Evolutionary conservation across 2,888 invertebrate genomes (phyloP).

Genomic region (Campopleginae sp.): DNA sequence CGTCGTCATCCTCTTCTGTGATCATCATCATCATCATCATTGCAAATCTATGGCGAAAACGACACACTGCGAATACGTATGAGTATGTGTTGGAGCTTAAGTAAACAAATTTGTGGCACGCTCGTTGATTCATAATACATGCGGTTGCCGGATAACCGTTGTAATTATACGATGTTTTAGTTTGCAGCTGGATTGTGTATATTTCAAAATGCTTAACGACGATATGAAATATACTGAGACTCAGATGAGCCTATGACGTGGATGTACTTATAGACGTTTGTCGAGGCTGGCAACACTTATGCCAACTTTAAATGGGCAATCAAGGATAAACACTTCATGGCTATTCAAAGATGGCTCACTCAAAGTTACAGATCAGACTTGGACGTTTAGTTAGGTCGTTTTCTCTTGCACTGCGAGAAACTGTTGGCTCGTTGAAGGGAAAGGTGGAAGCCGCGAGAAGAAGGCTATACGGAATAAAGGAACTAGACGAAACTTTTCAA

Average conservation of each 20-base stretch:
- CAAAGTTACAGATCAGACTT: constrained; percentile 8
- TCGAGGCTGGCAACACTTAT: constrained; percentile 9
- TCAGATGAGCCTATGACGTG: neutral
- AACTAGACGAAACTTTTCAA: constrained; percentile 76
- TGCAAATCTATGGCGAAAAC: constrained; percentile 49
- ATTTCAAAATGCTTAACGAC: constrained; percentile 10
- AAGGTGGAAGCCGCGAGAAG: constrained; percentile 61
- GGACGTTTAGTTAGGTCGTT: constrained; percentile 7
- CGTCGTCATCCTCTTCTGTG: constrained; percentile 30
- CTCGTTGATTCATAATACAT: constrained; percentile 43
- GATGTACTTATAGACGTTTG: constrained; percentile 5
- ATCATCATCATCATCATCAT: constrained; percentile 37
- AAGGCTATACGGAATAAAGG: constrained; percentile 31
- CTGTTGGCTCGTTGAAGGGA: constrained; percentile 60
- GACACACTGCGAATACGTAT: constrained; percentile 20
- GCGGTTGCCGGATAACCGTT: constrained; percentile 30
- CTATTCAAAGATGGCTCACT: constrained; percentile 3
- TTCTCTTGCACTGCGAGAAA: neutral
- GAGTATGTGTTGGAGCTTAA: constrained; percentile 34
- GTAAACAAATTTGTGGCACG: constrained; percentile 46
- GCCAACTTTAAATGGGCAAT: constrained; percentile 15
- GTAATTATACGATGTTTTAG: constrained; percentile 30
- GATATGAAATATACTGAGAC: neutral
- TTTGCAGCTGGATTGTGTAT: constrained; percentile 9
- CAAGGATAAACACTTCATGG: constrained; percentile 15